phyloP scores from a whole-genome alignment of 2,888 invertebrate species.

The Megalurothrips usitatus region DNA sequence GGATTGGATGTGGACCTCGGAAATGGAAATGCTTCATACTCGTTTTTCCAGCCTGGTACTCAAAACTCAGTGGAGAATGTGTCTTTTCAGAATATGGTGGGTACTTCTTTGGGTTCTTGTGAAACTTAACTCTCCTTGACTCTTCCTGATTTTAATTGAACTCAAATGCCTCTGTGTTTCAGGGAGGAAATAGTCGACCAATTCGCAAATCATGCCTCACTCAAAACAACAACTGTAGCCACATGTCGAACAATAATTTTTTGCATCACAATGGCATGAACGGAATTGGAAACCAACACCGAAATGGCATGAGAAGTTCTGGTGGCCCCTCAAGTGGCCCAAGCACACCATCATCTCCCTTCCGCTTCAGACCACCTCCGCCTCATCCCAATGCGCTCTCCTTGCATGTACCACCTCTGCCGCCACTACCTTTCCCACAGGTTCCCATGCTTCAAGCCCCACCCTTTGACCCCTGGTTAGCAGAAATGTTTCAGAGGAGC shows the following conservation, averaged over 20 bases:
- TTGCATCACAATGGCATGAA: background rate
- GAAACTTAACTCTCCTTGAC: too few species aligned
- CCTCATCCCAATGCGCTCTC: background rate
- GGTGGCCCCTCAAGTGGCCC: too few species aligned
- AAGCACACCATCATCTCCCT: background rate
- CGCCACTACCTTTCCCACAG: background rate
- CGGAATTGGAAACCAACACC: background rate
- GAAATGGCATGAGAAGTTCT: background rate
- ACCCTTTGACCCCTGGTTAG: background rate
- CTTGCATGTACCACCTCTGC: background rate
- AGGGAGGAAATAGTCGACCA: too few species aligned
- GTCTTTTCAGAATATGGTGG: background rate
- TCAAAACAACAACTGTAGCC: background rate
- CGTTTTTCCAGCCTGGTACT: background rate
- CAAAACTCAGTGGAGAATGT: background rate
- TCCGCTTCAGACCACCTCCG: background rate
- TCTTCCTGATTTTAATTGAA: too few species aligned
- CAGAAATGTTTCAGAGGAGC: background rate
- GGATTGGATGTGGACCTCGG: background rate
- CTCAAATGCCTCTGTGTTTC: too few species aligned
- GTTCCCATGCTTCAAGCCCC: background rate
- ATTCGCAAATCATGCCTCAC: background rate
- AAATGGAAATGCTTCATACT: background rate
- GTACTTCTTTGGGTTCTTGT: background rate
- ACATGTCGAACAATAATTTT: background rate